Evolutionary conservation across 2,113 vertebrate species (phyloP), one percentile per base, ranked within the genome.

Genomic region (Cathartes aura): DNA sequence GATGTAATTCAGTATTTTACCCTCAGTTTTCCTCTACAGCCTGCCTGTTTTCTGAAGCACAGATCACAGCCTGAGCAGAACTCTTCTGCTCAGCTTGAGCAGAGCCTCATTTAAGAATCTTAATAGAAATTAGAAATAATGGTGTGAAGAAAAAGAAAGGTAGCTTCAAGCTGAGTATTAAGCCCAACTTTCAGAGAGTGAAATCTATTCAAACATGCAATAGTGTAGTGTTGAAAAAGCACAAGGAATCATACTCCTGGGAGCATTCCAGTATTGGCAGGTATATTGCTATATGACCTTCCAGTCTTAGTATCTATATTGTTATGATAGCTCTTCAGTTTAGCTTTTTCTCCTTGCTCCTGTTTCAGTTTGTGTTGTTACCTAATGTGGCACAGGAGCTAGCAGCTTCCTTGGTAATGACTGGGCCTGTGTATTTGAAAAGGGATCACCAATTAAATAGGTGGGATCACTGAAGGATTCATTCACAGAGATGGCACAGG

Each of bases 121-220:
- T 89, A 75, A 90, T 34, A 79, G 50, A 89, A 95, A 85, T 70
- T 82, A 91, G 15, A 62, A 74, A 89, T 63, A 79, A 87, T 43
- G 9, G 12, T 38, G 15, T 75, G 23, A 96, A 94, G 64, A 67
- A 87, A 82, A 87, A 30, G 24, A 89, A 81, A 80, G 15, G 40
- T 48, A 92, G 9, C 15, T 90, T 64, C 85, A 94, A 84, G 34
- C 58, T 93, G 82, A 70, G 30, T 58, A 85, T 93, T 78, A 85
- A 85, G 27, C 21, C 60, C 80, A 29, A 68, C 9, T 91, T 91
- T 71, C 70, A 91, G 42, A 4, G 0, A 67, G 12, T 60, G 40
- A 93, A 89, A 85, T 91, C 38, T 92, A 36, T 79, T 94, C 38
- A 87, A 87, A 75, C 15, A 40, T n/a, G 60, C 16, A 73, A 67